Conservation (phyloP, 2,888 invertebrate species). For the Drosophila mimica region DNA sequence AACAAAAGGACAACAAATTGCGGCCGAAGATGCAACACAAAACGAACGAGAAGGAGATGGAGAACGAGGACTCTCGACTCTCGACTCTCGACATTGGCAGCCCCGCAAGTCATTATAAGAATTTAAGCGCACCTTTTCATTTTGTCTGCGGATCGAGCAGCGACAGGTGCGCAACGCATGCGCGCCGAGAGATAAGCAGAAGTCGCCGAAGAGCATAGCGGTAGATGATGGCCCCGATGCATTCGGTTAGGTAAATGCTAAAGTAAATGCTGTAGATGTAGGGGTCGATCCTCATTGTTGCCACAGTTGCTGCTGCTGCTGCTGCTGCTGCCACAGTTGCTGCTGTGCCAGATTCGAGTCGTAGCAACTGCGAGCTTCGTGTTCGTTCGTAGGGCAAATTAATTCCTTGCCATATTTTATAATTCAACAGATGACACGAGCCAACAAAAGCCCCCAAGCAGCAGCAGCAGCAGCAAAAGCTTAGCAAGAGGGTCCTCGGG, state of each 20-base stretch:
- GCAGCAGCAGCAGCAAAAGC: constrained; percentile 33
- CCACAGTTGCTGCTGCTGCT: constrained; percentile 44
- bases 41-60: constrained; percentile 11
- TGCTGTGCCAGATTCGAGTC: constrained; percentile 73
- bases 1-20: constrained; percentile 78
- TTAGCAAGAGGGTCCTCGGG: constrained; percentile 52
- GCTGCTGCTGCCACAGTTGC: constrained; percentile 51
- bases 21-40: constrained; percentile 68
- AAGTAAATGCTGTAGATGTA: constrained; percentile 25
- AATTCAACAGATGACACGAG: constrained; percentile 82
- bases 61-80: constrained; percentile 24
- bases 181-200: constrained; percentile 46
- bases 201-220: constrained; percentile 60
- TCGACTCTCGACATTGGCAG: constrained; percentile 19
- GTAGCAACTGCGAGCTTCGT: constrained; percentile 28
- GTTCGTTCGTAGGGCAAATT: constrained; percentile 70
- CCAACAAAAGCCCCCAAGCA: constrained; percentile 53
- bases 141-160: constrained; percentile 59
- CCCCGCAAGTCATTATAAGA: constrained; percentile 77
- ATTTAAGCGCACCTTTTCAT: constrained; percentile 81
- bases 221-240: constrained; percentile 57
- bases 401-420: constrained; percentile 82
- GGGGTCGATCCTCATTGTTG: constrained; percentile 58
- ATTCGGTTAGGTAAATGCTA: constrained; percentile 14
- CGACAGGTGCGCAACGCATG: constrained; percentile 73